Conservation (phyloP, 2,797 vertebrate species). For the Nyctalus aviator region DNA sequence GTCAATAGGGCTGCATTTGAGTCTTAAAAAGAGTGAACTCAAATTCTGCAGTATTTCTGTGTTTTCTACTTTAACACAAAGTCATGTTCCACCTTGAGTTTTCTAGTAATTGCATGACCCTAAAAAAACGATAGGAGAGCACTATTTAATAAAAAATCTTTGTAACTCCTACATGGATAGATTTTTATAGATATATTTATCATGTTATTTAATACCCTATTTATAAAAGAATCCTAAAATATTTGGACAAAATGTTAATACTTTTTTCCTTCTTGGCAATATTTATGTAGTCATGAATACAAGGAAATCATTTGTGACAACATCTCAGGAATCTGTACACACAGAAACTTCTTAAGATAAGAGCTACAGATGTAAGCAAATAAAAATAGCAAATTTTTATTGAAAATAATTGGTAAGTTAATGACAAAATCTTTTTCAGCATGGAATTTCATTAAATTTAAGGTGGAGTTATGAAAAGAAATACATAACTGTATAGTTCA, state of each 20-base stretch:
- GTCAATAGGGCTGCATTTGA: constrained; percentile 21
- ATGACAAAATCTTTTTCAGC: constrained; percentile 48
- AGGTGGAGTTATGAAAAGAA: neutral
- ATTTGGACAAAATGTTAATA: constrained; percentile 65
- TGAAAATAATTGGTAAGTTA: constrained; percentile 63
- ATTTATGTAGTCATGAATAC: constrained; percentile 62
- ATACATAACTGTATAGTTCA: neutral
- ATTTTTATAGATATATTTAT: constrained; percentile 57
- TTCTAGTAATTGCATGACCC: neutral
- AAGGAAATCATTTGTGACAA: constrained; percentile 81
- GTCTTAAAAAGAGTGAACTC: constrained; percentile 4
- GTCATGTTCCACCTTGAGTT: constrained; percentile 45
- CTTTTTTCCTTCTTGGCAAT: constrained; percentile 56
- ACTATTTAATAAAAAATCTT: neutral
- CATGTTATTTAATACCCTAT: constrained; percentile 40
- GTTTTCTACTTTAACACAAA: constrained; percentile 56
- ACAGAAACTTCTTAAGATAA: constrained; percentile 86
- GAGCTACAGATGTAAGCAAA: constrained; percentile 76
- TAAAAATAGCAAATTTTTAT: constrained; percentile 66
- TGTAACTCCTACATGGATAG: neutral
- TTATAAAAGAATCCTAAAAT: constrained; percentile 70
- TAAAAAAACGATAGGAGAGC: constrained; percentile 51
- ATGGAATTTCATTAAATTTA: constrained; percentile 39
- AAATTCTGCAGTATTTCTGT: constrained; percentile 31
- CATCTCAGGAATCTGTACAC: constrained; percentile 84